phyloP scores from a whole-genome alignment of 2,888 invertebrate genomes.

The Steromphala cineraria region DNA sequence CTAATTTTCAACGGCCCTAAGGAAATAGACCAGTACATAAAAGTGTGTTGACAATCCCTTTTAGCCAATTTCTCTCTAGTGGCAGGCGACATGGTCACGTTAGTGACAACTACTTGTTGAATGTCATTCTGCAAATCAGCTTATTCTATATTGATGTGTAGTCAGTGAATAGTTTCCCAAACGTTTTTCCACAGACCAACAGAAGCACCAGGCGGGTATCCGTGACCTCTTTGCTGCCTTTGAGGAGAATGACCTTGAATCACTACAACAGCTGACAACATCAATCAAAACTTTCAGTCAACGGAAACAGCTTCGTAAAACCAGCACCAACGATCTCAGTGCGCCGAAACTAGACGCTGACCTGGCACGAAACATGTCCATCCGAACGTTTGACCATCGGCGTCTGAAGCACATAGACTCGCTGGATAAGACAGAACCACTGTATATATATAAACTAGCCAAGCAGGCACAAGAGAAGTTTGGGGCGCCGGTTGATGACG shows the following conservation, averaged over 20 bases:
- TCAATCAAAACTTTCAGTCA: slow-evolving; percentile 55
- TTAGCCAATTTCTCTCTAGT: too few relatives aligned
- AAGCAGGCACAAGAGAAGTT: not conserved
- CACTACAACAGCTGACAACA: slow-evolving; percentile 45
- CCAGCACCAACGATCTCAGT: slow-evolving; percentile 50
- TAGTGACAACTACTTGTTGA: too few relatives aligned
- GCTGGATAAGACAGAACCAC: slow-evolving; percentile 54
- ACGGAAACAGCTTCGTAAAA: slow-evolving; percentile 40
- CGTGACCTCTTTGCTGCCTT: slow-evolving; percentile 52
- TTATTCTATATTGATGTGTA: too few relatives aligned
- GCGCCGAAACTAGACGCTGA: slow-evolving; percentile 32
- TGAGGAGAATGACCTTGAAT: slow-evolving; percentile 51
- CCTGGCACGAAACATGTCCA: slow-evolving; percentile 48
- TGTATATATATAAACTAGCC: slow-evolving; percentile 51
- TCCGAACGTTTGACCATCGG: slow-evolving; percentile 53
- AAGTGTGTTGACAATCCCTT: too few relatives aligned
- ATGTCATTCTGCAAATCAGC: too few relatives aligned
- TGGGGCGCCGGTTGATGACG: not conserved
- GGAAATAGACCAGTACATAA: too few relatives aligned
- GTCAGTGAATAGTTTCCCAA: too few relatives aligned
- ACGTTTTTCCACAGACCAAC: too few relatives aligned
- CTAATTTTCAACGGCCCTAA: too few relatives aligned
- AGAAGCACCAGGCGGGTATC: slow-evolving; percentile 31
- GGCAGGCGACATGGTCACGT: too few relatives aligned
- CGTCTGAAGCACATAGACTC: slow-evolving; percentile 51